phyloP scores from a whole-genome alignment of 2,113 vertebrate genomes.

The Copsychus sechellarum region DNA sequence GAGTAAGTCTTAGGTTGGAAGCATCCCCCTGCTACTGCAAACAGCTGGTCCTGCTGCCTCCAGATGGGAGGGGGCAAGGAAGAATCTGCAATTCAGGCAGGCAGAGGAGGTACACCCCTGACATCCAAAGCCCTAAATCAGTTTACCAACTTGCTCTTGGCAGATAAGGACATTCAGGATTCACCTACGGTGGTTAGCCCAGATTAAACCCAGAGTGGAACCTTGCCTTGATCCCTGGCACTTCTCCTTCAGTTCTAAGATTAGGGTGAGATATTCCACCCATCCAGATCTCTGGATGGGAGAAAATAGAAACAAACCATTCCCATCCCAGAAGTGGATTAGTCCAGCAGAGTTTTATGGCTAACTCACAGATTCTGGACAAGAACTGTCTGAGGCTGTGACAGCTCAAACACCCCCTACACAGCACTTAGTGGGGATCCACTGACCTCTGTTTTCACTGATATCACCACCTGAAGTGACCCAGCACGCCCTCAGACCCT shows the following conservation, averaged over 20 bases:
- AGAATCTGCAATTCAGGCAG: background rate
- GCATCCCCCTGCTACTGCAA: background rate
- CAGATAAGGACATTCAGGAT: background rate
- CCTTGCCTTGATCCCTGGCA: background rate
- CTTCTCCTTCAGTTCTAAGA: background rate
- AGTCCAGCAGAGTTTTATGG: background rate
- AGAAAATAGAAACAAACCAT: background rate
- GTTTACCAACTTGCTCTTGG: background rate
- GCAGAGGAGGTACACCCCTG: background rate
- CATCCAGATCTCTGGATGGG: background rate
- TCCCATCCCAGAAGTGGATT: background rate
- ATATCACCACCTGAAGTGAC: background rate
- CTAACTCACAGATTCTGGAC: background rate
- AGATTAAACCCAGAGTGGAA: background rate
- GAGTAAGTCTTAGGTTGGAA: background rate
- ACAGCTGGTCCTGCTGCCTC: background rate
- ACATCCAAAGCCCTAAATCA: background rate
- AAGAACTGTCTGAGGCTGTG: background rate
- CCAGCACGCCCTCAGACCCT: background rate
- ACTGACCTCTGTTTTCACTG: background rate
- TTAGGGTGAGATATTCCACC: background rate
- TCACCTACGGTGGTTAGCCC: background rate
- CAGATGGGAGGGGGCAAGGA: background rate
- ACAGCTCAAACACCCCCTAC: background rate
- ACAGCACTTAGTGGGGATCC: background rate